These are phyloP conservation scores for Girardia tigrina DNA, from an alignment of 2,888 invertebrate species.

Conservation along the genomic window DNA sequence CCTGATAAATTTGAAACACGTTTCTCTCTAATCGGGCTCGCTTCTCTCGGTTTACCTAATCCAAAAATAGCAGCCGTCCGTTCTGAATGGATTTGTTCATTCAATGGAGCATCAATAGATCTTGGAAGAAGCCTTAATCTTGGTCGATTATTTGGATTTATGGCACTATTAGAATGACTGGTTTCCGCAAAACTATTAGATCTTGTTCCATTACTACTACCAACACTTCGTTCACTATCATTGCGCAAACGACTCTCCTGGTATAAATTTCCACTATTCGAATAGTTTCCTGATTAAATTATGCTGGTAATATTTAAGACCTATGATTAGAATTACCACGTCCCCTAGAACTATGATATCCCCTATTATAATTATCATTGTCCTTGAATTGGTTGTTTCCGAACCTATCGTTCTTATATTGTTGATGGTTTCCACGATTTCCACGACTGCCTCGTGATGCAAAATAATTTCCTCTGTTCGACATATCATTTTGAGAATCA, in stretches of 20 bases:
- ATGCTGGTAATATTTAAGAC: not conserved
- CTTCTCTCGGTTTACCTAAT: not conserved
- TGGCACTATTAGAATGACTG: not conserved
- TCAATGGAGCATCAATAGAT: slow-evolving; percentile 4
- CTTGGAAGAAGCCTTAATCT: slow-evolving; percentile 2
- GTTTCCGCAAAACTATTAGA: not conserved
- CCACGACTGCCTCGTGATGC: not conserved
- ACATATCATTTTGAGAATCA: not conserved
- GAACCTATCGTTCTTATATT: not conserved
- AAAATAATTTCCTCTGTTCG: slow-evolving; percentile 1
- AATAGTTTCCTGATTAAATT: not conserved
- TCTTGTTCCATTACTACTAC: slow-evolving; percentile 1
- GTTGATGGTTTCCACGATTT: not conserved
- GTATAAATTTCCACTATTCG: not conserved
- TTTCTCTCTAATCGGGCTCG: slow-evolving; percentile 13
- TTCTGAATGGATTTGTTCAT: not conserved
- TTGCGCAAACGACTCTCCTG: not conserved
- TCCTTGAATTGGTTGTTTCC: not conserved
- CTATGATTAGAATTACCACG: not conserved
- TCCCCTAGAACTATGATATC: not conserved
- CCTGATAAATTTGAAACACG: slow-evolving; percentile 14
- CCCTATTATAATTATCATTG: not conserved
- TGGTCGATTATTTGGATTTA: not conserved
- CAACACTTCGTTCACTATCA: slow-evolving; percentile 17
- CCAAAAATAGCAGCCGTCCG: slow-evolving; percentile 13